phyloP scores from a whole-genome alignment of 2,797 vertebrate genomes.

The Ataeniobius toweri region DNA sequence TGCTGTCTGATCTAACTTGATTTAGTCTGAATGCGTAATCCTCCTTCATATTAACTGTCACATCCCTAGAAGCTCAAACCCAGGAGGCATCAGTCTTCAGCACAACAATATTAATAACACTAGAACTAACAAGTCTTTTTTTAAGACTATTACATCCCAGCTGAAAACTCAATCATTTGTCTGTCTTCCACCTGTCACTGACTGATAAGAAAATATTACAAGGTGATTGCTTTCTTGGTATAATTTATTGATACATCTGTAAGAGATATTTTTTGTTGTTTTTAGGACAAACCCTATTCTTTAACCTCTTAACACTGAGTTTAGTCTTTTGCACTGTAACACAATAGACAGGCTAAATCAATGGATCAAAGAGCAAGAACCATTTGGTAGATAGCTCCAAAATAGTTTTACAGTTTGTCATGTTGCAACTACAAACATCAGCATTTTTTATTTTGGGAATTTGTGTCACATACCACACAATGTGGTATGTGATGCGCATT shows the following conservation, averaged over 20 bases:
- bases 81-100: not conserved
- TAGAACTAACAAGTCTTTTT: not conserved
- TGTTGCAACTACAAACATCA: too few relatives aligned
- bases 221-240: not conserved
- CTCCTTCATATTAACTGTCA: not conserved
- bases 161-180: not conserved
- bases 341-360: not conserved
- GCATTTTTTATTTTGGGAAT: too few relatives aligned
- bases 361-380: not conserved
- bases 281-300: not conserved
- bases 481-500: too few relatives aligned
- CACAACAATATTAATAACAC: conserved; percentile 1
- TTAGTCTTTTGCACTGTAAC: not conserved
- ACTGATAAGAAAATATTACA: conserved; percentile 3
- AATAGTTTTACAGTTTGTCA: too few relatives aligned
- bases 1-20: not conserved
- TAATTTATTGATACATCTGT: not conserved
- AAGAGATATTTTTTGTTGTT: not conserved
- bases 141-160: not conserved
- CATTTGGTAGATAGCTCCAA: not conserved
- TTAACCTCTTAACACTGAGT: not conserved
- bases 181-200: not conserved
- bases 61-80: not conserved
- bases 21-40: not conserved
- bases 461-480: too few relatives aligned